These are phyloP conservation scores for Nysson spinosus DNA, from an alignment of 2,888 invertebrate species.

Conservation along the genomic window DNA sequence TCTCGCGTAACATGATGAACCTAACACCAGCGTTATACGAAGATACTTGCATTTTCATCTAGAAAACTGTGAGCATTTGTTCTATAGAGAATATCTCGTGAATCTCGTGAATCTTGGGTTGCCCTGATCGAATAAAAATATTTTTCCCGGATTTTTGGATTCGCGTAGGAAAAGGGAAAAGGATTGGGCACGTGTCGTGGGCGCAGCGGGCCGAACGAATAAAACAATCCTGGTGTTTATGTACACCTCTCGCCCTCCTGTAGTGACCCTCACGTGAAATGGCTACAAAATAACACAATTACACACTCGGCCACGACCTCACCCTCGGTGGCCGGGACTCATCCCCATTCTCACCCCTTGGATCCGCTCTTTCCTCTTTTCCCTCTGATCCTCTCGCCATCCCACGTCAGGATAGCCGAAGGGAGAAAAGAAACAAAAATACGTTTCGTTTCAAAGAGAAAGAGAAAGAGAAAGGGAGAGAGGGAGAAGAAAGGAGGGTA, in stretches of 20 bases:
- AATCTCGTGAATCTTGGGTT: too few relatives aligned
- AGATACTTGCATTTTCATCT: too few relatives aligned
- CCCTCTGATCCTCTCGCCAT: slow-evolving; percentile 56
- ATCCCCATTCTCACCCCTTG: slow-evolving; percentile 64
- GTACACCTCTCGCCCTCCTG: slow-evolving; percentile 69
- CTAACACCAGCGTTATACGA: too few relatives aligned
- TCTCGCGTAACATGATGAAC: too few relatives aligned
- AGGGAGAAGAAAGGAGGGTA: slow-evolving; percentile 32
- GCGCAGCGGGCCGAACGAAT: slow-evolving; percentile 69
- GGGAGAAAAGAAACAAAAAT: slow-evolving; percentile 30
- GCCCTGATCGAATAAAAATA: too few relatives aligned
- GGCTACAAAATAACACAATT: slow-evolving; percentile 77
- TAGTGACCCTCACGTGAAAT: slow-evolving; percentile 73
- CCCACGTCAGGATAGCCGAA: slow-evolving; percentile 41
- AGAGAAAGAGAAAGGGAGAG: slow-evolving; percentile 38
- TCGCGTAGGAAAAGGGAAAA: background rate
- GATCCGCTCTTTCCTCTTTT: slow-evolving; percentile 58
- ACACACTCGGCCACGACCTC: slow-evolving; percentile 73
- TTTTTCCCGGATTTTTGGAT: too few relatives aligned
- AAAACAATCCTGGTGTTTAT: slow-evolving; percentile 76
- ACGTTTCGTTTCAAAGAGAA: background rate
- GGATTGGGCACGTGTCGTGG: slow-evolving; percentile 58
- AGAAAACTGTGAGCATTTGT: too few relatives aligned
- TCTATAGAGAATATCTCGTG: too few relatives aligned
- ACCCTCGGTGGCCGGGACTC: slow-evolving; percentile 60